Conservation (phyloP, 30 jellyfish, hydroid and myxozoan genomes). For the Mastigias papua region DNA sequence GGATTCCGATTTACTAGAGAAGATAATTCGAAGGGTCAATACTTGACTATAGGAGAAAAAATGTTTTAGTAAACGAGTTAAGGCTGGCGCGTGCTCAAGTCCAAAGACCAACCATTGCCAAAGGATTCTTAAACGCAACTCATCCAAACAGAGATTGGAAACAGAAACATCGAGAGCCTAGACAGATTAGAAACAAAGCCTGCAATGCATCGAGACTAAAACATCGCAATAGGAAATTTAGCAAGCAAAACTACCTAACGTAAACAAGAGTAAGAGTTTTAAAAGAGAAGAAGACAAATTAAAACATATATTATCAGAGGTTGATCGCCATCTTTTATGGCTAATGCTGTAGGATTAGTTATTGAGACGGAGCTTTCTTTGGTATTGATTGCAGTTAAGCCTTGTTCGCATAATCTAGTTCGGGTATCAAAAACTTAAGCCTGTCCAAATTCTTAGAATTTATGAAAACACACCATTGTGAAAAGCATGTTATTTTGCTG, state of each 20-base stretch:
- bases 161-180: slow-evolving; percentile 55
- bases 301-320: slow-evolving; percentile 44
- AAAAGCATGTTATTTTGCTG: slow-evolving; percentile 20
- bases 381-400: slow-evolving; percentile 51
- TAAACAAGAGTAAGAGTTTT: slow-evolving; percentile 40
- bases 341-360: slow-evolving; percentile 57
- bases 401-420: slow-evolving; percentile 68
- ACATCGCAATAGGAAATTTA: slow-evolving; percentile 38
- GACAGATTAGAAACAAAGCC: slow-evolving; percentile 58
- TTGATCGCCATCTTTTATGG: slow-evolving; percentile 67
- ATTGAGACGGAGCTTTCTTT: slow-evolving; percentile 65
- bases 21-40: background rate
- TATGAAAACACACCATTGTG: slow-evolving; percentile 29
- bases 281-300: slow-evolving; percentile 27
- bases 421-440: slow-evolving; percentile 70
- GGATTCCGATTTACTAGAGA: background rate
- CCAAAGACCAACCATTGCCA: slow-evolving; percentile 7
- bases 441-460: slow-evolving; percentile 52
- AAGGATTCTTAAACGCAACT: slow-evolving; percentile 39
- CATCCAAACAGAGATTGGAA: slow-evolving; percentile 70
- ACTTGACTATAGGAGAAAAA: background rate
- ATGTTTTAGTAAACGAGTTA: background rate
- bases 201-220: slow-evolving; percentile 30
- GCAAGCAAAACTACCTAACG: slow-evolving; percentile 20
- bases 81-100: slow-evolving; percentile 16